A percentile compares a stretch with the other conserved stretches of the same genome.
Conservation (phyloP, 2,113 vertebrate genomes). For the Atlantisia rogersi region DNA sequence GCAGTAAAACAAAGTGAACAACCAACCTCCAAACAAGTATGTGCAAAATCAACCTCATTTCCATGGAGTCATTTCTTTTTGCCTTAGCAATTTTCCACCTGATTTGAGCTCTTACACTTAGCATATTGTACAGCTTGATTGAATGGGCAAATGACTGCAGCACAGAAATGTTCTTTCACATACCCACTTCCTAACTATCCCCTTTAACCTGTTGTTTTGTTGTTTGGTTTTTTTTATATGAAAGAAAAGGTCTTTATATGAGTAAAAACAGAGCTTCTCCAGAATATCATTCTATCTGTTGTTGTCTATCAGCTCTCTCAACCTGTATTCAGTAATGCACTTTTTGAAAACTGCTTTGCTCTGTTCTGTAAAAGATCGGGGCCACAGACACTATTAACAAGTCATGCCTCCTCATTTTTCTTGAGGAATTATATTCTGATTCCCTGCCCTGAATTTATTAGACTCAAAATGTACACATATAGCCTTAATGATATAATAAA, state of each 20-base stretch:
- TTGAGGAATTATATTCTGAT: constrained; percentile 5
- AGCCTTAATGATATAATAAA: neutral
- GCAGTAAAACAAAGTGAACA: neutral
- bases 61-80: constrained; percentile 10
- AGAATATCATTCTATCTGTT: neutral
- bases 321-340: neutral
- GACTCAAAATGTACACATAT: neutral
- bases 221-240: neutral
- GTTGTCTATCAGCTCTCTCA: neutral
- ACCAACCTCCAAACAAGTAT: neutral
- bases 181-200: neutral
- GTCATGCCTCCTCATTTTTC: neutral
- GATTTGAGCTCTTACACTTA: constrained; percentile 23
- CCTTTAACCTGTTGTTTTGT: neutral
- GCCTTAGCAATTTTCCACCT: constrained; percentile 10
- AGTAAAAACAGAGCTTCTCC: neutral
- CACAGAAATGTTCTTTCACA: neutral
- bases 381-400: neutral
- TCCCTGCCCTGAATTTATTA: neutral
- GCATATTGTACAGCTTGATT: constrained; percentile 36
- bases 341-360: neutral
- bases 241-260: neutral
- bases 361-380: neutral
- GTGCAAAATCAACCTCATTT: constrained; percentile 57
- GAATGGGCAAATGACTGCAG: constrained; percentile 27